Percentiles rank a stretch among this genome's conserved stretches.
phyloP scores from a whole-genome alignment of 2,888 invertebrate genomes.

The Ptychoptera contaminata region DNA sequence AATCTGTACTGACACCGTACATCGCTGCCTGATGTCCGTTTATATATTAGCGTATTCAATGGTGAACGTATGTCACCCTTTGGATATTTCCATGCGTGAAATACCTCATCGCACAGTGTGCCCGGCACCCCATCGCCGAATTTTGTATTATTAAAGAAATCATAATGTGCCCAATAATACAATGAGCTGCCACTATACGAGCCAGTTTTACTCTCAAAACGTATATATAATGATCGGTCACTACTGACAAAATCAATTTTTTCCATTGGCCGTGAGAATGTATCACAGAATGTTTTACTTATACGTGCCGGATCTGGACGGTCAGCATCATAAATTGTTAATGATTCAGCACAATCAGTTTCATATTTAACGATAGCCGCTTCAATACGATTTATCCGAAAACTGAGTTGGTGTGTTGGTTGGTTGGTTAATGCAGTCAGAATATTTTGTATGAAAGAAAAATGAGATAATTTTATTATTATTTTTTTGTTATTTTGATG shows the following conservation, averaged over 20 bases:
- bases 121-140: conserved; percentile 68
- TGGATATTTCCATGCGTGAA: conserved; percentile 68
- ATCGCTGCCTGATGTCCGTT: conserved; percentile 56
- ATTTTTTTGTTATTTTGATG: no score
- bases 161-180: conserved; percentile 89
- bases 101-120: conserved; percentile 75
- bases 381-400: conserved; percentile 76
- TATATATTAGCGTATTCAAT: conserved; percentile 74
- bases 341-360: conserved; percentile 78
- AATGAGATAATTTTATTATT: no score
- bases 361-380: conserved; percentile 75
- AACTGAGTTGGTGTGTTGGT: conserved; percentile 35
- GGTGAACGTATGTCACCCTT: conserved; percentile 67
- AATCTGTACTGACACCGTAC: conserved; percentile 72
- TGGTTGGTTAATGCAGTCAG: not conserved
- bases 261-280: conserved; percentile 84
- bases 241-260: conserved; percentile 85
- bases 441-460: not conserved
- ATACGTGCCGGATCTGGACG: conserved; percentile 80
- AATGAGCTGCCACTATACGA: conserved; percentile 88
- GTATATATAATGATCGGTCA: conserved; percentile 69
- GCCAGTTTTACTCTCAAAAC: conserved; percentile 83
- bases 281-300: conserved; percentile 89
- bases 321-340: conserved; percentile 77
- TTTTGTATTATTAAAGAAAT: conserved; percentile 82